phyloP scores from a whole-genome alignment of 1,140 invertebrate species.

The Theocolax elegans region DNA sequence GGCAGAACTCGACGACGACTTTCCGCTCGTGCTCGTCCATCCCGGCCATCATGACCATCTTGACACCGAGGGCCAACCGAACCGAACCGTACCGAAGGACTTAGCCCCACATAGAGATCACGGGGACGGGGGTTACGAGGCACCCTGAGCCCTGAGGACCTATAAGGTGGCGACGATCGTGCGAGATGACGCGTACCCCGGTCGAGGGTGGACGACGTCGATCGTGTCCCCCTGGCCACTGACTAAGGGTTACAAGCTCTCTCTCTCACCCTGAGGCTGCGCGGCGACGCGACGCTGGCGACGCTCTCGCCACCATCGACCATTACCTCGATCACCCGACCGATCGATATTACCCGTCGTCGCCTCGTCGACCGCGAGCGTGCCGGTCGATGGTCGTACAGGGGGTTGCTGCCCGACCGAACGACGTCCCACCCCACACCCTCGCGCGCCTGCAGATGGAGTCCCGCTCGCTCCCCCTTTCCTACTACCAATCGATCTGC shows the following conservation, averaged over 20 bases:
- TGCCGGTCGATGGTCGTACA: background rate
- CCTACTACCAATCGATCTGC: background rate
- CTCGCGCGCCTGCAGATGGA: background rate
- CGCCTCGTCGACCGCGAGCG: too few species aligned
- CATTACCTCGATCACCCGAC: slow-evolving; percentile 1
- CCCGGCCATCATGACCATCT: slow-evolving; percentile 75
- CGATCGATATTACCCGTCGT: slow-evolving; percentile 36
- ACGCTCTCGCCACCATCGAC: slow-evolving; percentile 39
- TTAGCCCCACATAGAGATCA: too few species aligned
- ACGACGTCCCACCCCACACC: background rate
- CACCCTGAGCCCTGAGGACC: background rate
- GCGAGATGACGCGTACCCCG: background rate
- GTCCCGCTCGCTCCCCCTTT: background rate
- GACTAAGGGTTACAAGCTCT: too few species aligned
- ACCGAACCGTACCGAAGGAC: too few species aligned
- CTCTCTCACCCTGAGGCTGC: slow-evolving; percentile 4
- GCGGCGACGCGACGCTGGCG: background rate
- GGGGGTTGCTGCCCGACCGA: background rate
- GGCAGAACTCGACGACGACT: slow-evolving; percentile 96
- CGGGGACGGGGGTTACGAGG: background rate
- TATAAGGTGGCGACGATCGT: background rate
- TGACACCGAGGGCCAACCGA: background rate
- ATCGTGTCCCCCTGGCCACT: background rate
- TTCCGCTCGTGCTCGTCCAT: slow-evolving; percentile 91
- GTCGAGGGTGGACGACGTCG: too few species aligned